Evolutionary conservation across 1,140 invertebrate genomes (phyloP), one percentile per base, ranked within the genome.

Genomic region (Aphelinus atriplicis): DNA sequence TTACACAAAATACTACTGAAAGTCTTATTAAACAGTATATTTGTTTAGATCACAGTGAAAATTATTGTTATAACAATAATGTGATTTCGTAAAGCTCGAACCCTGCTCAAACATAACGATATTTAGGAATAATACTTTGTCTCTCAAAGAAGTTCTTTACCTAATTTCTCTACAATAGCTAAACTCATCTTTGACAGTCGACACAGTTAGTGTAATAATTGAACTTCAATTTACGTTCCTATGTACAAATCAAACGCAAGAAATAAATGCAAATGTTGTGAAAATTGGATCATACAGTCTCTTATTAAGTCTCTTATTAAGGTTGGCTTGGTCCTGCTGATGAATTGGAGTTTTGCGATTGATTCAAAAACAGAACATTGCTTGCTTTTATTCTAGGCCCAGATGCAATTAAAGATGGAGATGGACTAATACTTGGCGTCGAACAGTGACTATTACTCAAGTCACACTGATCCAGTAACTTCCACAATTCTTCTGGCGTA

Each of bases 391-490:
- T 89, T 74, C 92, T 89, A 0, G 92, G 89, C 57, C 91, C 90
- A 69, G 91, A 88, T 26, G 89, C 82, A 63, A 86, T 88, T 68
- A 90, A 83, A 46, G 92, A 93, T 10, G 93, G 92, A 81, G 93
- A 95, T 42, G 95, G 95, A 80, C 94, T 95, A 78, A 95, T 92
- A 85, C 94, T 95, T 47, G 95, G 95, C 6, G 95, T 97, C 47
- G 94, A 94, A 83, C 93, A 94, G 79, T 93, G 90, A 78, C 94
- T 95, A 83, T 93, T 94, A 78, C 93, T 94, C 75, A 98, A 89
- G 85, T 99, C 97, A 90, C 96, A 98, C 79, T 97, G 96, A 80
- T 98, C 96, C 72, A 99, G 89, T 66, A 98, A 89, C 56, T 93
- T 92, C 76, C 98, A 91, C 74, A 99, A 89, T 89, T 98, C 97